Percentiles rank a stretch among this genome's conserved stretches.
Conservation (phyloP, 2,113 vertebrate species). For the Clarias magur region DNA sequence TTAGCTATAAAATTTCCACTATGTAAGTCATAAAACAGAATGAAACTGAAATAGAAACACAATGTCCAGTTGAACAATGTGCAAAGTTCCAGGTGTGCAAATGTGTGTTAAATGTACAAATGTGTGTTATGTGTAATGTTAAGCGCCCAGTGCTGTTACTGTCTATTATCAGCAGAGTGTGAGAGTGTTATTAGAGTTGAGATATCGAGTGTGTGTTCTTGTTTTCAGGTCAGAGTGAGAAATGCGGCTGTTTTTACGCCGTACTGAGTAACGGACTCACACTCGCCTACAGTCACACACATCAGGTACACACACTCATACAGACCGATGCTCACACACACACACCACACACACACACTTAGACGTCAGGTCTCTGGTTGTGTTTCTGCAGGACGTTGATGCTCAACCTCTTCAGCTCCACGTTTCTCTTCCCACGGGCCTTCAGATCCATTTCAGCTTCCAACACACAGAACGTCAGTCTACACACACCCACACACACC, state of each 20-base stretch:
- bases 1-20: too few species aligned
- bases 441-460: constrained; percentile 7
- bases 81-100: too few species aligned
- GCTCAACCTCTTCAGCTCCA: constrained; percentile 11
- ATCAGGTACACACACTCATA: constrained; percentile 66
- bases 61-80: too few species aligned
- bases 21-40: too few species aligned
- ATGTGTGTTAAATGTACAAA: too few species aligned
- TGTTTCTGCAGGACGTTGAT: constrained; percentile 1
- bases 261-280: constrained; percentile 81
- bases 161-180: too few species aligned
- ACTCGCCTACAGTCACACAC: constrained; percentile 78
- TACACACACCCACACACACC: constrained; percentile 5
- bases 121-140: too few species aligned
- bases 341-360: neutral
- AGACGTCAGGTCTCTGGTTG: neutral
- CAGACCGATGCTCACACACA: neutral
- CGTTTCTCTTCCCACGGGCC: neutral
- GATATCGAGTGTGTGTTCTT: neutral
- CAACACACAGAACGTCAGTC: neutral
- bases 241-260: constrained; percentile 84
- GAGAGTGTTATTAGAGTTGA: neutral
- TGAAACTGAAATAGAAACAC: too few species aligned
- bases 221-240: constrained; percentile 62
- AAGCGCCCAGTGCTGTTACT: too few species aligned